Base-by-base conservation (phyloP, 1,140 invertebrate species). In the Aporrectodea caliginosa region DNA sequence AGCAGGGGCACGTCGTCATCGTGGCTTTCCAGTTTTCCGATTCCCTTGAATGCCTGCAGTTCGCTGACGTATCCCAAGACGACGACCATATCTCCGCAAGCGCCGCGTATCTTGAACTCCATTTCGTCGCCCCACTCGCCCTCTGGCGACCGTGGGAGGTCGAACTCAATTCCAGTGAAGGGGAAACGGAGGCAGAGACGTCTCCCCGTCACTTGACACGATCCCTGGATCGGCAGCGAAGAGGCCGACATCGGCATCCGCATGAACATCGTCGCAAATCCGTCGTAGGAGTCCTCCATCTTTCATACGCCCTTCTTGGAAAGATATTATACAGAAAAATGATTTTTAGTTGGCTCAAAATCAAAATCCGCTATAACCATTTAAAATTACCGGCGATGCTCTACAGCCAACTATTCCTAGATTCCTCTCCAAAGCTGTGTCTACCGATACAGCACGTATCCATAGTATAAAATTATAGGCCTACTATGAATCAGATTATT, bases 81-180 rank as follows among this genome's bases (percentile, higher is more conserved):
- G 43, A 58, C 43, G 6, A 58, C 43, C 78, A 79, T 79, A 71
- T 79, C 78, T 1, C 78, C 78, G 32, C 78, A 32, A 1, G 78
- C 78, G 16, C 78, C 78, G 14, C 78, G 71, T n/a, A 79, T 79
- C 78, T 79, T 79, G 78, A 79, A 79, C 70, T 79, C 78, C 70
- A 79, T 75, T 30, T 79, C 78, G 73, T 79, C 43, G 31, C 34
- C 43, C 33, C 73, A 75, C 29, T 33, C 2, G 31, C 27, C 33
- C 33, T 77, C 32, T 16, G 78, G 78, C 1, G 71, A 27, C n/a
- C 30, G 75, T 0, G 78, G 78, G 1, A 79, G 78, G 34, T 79
- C 78, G 31, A 79, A 79, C 78, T 79, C 78, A n/a, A 79, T 79
- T 1, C 78, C 78, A 2, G 78, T 79, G 78, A 79, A 79, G 16